Conservation (phyloP, 64 coral and sea anemone species). For the Montipora efflorescens region DNA sequence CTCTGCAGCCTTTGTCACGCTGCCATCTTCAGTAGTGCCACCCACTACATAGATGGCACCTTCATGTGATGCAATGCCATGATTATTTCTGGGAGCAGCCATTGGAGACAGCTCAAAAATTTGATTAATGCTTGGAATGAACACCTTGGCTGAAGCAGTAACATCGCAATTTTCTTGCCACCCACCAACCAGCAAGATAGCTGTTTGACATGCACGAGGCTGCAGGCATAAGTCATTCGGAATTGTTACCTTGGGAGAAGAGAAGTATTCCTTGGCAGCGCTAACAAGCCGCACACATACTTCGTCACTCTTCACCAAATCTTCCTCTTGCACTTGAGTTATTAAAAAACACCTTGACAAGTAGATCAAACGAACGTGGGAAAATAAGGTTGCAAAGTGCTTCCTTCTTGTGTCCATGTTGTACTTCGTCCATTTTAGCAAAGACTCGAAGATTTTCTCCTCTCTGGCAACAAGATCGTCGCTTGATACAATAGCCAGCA, state of each 20-base stretch:
- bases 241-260: slow-evolving; percentile 37
- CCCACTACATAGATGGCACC: slow-evolving; percentile 76
- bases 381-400: slow-evolving; percentile 76
- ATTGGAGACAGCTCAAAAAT: slow-evolving; percentile 71
- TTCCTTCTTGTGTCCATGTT: slow-evolving; percentile 58
- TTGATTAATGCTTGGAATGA: slow-evolving; percentile 66
- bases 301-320: slow-evolving; percentile 70
- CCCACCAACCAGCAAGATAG: slow-evolving; percentile 70
- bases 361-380: slow-evolving; percentile 74
- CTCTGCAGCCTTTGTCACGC: slow-evolving; percentile 71
- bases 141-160: slow-evolving; percentile 50
- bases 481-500: slow-evolving; percentile 76
- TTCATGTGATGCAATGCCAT: slow-evolving; percentile 73
- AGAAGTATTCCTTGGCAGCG: slow-evolving; percentile 75
- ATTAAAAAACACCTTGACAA: slow-evolving; percentile 80
- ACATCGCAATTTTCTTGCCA: slow-evolving; percentile 64
- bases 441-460: slow-evolving; percentile 81
- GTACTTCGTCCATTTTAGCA: slow-evolving; percentile 75
- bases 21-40: slow-evolving; percentile 63
- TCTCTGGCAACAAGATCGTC: slow-evolving; percentile 88
- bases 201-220: slow-evolving; percentile 80
- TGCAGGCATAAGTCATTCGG: neutral
- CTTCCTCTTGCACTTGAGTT: slow-evolving; percentile 71
- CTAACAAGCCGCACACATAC: slow-evolving; percentile 52
- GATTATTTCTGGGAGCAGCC: slow-evolving; percentile 78